phyloP scores from a whole-genome alignment of 2,888 invertebrate genomes.

The Drosophila atroscutellata region DNA sequence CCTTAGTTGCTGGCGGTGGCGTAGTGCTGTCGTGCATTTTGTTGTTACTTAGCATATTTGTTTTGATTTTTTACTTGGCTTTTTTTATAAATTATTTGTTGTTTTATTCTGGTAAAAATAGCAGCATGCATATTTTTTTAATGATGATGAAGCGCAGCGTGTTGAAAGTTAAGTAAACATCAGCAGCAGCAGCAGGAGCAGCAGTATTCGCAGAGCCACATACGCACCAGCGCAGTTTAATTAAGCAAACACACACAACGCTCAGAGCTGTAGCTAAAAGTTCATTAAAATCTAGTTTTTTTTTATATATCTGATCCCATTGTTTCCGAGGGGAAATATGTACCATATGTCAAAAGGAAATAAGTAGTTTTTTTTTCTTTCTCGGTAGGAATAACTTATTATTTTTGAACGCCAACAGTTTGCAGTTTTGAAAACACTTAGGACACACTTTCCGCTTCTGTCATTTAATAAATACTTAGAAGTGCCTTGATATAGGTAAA shows the following conservation, averaged over 20 bases:
- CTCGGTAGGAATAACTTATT: too few relatives aligned
- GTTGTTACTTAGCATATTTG: slow-evolving; percentile 61
- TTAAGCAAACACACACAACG: slow-evolving; percentile 72
- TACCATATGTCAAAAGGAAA: neutral
- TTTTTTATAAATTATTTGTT: slow-evolving; percentile 11
- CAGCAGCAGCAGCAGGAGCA: slow-evolving; percentile 27
- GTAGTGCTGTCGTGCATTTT: slow-evolving; percentile 43
- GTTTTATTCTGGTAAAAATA: slow-evolving; percentile 19
- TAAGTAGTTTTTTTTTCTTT: neutral
- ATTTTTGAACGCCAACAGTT: neutral
- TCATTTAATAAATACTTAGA: neutral
- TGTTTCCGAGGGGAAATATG: neutral
- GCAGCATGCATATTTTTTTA: slow-evolving; percentile 62
- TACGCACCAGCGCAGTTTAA: slow-evolving; percentile 56
- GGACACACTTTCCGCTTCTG: neutral
- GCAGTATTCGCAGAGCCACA: slow-evolving; percentile 12
- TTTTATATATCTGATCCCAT: slow-evolving; percentile 10
- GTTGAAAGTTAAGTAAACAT: slow-evolving; percentile 77
- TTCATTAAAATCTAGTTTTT: slow-evolving; percentile 65
- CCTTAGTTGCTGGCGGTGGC: slow-evolving; percentile 5
- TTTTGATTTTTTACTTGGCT: slow-evolving; percentile 62
- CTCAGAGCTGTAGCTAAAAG: slow-evolving; percentile 71
- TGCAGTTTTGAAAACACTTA: too few relatives aligned
- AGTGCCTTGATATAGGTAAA: neutral
- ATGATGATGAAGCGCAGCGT: slow-evolving; percentile 78